Conservation (phyloP, 1,140 invertebrate genomes). For the Bombyx mori region DNA sequence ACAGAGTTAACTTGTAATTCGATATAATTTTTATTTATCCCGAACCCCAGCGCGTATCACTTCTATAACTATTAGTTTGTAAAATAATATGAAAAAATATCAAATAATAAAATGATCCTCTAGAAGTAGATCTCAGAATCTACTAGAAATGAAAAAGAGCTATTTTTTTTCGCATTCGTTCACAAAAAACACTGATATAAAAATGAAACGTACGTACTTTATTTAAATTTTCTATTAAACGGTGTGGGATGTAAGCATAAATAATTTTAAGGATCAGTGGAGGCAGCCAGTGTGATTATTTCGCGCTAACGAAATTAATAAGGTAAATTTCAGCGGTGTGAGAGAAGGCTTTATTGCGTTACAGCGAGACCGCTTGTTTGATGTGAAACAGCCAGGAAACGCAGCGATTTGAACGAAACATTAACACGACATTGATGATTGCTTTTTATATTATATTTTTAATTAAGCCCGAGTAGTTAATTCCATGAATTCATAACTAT, state of each 20-base stretch:
- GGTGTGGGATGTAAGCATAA: conserved; percentile 24
- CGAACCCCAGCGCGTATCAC: no score
- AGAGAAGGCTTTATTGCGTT: conserved; percentile 42
- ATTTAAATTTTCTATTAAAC: conserved; percentile 17
- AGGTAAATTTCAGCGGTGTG: conserved; percentile 44
- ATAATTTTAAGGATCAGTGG: conserved; percentile 51
- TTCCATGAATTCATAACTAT: no score
- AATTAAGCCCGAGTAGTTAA: no score
- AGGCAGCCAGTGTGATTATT: conserved; percentile 47
- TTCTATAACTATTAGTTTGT: no score
- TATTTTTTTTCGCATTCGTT: no score
- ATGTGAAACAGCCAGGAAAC: conserved; percentile 18
- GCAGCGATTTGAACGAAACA: conserved; percentile 12
- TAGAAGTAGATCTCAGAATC: no score
- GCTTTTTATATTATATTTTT: not conserved
- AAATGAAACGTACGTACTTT: conserved; percentile 1
- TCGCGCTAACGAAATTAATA: conserved; percentile 58
- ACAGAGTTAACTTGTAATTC: no score
- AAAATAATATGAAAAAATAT: no score
- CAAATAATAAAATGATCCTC: no score
- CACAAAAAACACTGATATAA: not conserved
- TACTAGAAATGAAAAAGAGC: no score
- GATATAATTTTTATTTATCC: no score
- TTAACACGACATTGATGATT: not conserved
- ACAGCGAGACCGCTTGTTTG: conserved; percentile 35